Evolutionary conservation across 2,888 invertebrate species (phyloP), one percentile per base, ranked within the genome.

Genomic region (Thysanoteuthis rhombus): DNA sequence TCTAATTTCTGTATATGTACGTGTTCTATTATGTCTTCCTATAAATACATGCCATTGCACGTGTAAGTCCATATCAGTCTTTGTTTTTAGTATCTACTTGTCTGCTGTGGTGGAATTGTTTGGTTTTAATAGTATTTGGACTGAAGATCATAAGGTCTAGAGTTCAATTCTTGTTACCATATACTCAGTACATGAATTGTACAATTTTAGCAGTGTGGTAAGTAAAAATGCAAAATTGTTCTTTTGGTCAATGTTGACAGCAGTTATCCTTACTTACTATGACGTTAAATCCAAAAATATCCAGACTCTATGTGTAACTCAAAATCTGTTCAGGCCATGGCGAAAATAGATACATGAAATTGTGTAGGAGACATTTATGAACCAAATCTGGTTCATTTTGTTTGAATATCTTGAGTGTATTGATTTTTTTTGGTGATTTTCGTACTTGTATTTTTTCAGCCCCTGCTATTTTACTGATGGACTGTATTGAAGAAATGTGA

Each of bases 71-170:
- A n/a, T 75, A n/a, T 75, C n/a, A 16, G n/a, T 75, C 75, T n/a
- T 75, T 75, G 8, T 6, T 75, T 58, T 52, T 75, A 75, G n/a
- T 75, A 75, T n/a, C n/a, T 75, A n/a, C 10, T 75, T 75, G 75
- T 75, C 75, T 75, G n/a, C 75, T 75, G 75, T 75, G n/a, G 75
- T 75, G 75, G 75, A n/a, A 75, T n/a, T 75, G 75, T 75, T n/a
- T 75, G 75, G 75, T 75, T 75, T 75, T 36, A 16, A 75, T 75
- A 75, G n/a, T 19, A n/a, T 75, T n/a, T 75, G 75, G 19, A 75
- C 75, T 75, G 36, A 36, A n/a, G 75, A 75, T 75, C 75, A 75
- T n/a, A 16, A 1, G 75, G 75, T 75, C 75, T 36, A 75, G 75
- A 75, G 75, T 75, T 75, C 75, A 75, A 75, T 75, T 75, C 75